phyloP scores from a whole-genome alignment of 2,888 invertebrate genomes.

The Cantharis nigra region DNA sequence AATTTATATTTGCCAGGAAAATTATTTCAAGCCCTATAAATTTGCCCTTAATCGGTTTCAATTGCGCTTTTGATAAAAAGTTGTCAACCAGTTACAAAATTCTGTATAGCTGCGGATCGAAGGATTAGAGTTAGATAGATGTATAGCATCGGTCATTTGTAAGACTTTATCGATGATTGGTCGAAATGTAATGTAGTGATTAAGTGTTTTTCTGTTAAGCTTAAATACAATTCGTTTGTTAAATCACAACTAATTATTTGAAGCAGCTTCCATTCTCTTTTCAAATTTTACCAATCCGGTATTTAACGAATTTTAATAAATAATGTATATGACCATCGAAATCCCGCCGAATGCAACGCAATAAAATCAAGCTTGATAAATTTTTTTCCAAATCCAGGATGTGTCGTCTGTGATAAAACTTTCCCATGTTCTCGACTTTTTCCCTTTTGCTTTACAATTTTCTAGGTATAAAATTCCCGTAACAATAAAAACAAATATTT shows the following conservation, averaged over 20 bases:
- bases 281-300: not conserved
- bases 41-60: conserved; percentile 11
- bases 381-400: not conserved
- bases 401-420: not conserved
- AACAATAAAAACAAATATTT: not conserved
- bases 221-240: not conserved
- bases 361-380: too few species aligned
- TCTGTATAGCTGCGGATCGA: conserved; percentile 15
- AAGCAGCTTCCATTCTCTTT: not conserved
- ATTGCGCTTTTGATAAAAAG: conserved; percentile 14
- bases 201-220: not conserved
- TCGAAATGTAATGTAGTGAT: not conserved
- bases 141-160: conserved; percentile 25
- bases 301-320: not conserved
- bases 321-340: too few species aligned
- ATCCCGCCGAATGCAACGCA: too few species aligned
- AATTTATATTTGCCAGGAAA: not conserved
- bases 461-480: not conserved
- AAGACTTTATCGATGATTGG: conserved; percentile 28
- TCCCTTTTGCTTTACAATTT: not conserved
- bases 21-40: not conserved
- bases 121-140: conserved; percentile 20
- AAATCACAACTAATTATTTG: not conserved
- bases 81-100: conserved; percentile 24
- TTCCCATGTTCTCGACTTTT: not conserved